These are phyloP conservation scores for Leptinotarsa haldemani DNA, from an alignment of 2,888 invertebrate species.

Conservation along the genomic window DNA sequence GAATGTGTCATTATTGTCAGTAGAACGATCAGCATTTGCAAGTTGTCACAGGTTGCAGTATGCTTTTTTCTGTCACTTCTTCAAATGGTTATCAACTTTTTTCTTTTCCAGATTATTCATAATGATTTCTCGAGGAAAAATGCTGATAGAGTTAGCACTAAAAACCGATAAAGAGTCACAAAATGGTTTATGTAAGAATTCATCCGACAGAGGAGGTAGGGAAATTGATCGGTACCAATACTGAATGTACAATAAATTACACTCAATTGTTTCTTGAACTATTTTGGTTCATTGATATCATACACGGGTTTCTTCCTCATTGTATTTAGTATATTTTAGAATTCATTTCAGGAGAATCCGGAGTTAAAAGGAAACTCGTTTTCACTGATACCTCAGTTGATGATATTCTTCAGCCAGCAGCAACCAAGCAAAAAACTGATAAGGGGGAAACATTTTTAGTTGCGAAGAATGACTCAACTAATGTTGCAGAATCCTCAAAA, in stretches of 20 bases:
- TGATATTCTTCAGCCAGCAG: background rate
- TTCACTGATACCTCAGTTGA: background rate
- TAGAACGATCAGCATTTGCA: background rate
- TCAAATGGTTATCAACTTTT: background rate
- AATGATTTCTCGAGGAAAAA: background rate
- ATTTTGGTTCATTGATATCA: background rate
- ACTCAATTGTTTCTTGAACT: background rate
- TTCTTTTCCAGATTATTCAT: background rate
- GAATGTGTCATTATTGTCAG: background rate
- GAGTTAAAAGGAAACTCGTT: background rate
- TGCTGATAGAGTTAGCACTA: background rate
- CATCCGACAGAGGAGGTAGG: background rate
- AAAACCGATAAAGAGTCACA: background rate
- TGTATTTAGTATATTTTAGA: background rate
- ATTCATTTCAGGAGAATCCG: background rate
- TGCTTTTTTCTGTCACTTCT: background rate
- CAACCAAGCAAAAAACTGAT: background rate
- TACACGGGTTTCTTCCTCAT: background rate
- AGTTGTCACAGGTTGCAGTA: background rate
- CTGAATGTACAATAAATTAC: background rate
- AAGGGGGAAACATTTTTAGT: background rate
- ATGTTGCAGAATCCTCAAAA: background rate
- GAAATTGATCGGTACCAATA: background rate
- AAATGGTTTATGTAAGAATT: slow-evolving; percentile 1
- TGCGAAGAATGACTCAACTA: background rate